A percentile compares a stretch with the other conserved stretches of the same genome.
phyloP scores from a whole-genome alignment of 2,888 invertebrate species.

The Acleris sparsana region DNA sequence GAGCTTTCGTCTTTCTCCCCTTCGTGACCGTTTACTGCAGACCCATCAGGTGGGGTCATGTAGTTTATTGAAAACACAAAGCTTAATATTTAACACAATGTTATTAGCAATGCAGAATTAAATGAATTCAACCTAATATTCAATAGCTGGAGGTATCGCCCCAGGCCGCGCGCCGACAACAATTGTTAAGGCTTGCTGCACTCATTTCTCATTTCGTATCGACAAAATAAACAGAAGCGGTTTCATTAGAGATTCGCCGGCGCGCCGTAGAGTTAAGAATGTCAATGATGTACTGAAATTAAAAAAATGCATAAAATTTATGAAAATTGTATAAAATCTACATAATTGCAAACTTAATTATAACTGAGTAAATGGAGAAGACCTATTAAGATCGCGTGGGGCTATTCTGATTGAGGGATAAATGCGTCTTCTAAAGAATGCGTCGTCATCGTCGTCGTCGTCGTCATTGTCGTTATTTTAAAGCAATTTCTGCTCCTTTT shows the following conservation, averaged over 20 bases:
- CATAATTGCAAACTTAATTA: too few species aligned
- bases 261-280: constrained; percentile 57
- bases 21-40: too few species aligned
- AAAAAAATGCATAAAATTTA: not conserved
- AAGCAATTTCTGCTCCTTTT: too few species aligned
- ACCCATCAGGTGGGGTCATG: too few species aligned
- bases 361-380: too few species aligned
- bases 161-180: constrained; percentile 40
- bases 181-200: constrained; percentile 70
- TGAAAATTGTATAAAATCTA: too few species aligned
- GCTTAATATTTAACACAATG: not conserved
- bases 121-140: constrained; percentile 19
- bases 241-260: constrained; percentile 74
- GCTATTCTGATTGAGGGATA: too few species aligned
- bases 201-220: constrained; percentile 77
- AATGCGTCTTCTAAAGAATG: too few species aligned
- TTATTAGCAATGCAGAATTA: not conserved
- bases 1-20: too few species aligned
- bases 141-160: constrained; percentile 34
- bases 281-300: not conserved
- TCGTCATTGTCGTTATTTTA: too few species aligned
- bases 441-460: too few species aligned
- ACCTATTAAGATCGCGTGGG: too few species aligned
- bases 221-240: constrained; percentile 73
- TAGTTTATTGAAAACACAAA: not conserved